These are phyloP conservation scores for Umimayanthus chanpuru DNA, from an alignment of 92 coral and sea anemone species.

Conservation along the genomic window DNA sequence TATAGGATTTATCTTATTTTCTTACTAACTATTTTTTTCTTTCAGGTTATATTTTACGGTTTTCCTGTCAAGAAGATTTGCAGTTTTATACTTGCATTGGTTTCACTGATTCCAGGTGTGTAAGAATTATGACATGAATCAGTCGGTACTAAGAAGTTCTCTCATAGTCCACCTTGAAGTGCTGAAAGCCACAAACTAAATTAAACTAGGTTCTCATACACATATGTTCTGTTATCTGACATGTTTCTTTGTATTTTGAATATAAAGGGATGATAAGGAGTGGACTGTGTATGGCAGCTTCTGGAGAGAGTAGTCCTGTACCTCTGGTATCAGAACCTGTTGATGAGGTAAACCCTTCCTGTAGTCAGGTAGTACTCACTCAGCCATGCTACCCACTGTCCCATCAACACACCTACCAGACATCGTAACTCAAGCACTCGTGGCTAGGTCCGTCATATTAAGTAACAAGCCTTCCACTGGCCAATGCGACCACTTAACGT, in stretches of 20 bases:
- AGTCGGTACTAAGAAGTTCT: background rate
- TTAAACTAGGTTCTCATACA: no score
- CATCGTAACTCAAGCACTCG: no score
- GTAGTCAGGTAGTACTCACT: no score
- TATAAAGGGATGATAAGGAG: slow-evolving; percentile 63
- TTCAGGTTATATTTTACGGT: slow-evolving; percentile 80
- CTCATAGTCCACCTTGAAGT: no score
- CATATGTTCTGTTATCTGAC: background rate
- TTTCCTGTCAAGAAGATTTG: slow-evolving; percentile 72
- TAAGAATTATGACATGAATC: background rate
- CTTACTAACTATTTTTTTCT: background rate
- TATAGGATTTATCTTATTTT: background rate
- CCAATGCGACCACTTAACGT: no score
- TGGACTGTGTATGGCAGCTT: slow-evolving; percentile 68
- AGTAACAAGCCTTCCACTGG: no score
- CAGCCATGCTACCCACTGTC: background rate
- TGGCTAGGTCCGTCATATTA: no score
- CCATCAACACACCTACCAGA: no score
- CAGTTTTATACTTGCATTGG: slow-evolving; percentile 68
- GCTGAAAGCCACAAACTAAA: no score
- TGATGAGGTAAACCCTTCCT: slow-evolving; percentile 24
- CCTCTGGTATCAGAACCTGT: slow-evolving; percentile 14
- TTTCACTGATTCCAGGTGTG: slow-evolving; percentile 86
- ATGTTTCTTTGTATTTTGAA: background rate
- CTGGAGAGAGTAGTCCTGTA: slow-evolving; percentile 41